phyloP scores from a whole-genome alignment of 1,140 invertebrate species.

The Elymnias hypermnestra region DNA sequence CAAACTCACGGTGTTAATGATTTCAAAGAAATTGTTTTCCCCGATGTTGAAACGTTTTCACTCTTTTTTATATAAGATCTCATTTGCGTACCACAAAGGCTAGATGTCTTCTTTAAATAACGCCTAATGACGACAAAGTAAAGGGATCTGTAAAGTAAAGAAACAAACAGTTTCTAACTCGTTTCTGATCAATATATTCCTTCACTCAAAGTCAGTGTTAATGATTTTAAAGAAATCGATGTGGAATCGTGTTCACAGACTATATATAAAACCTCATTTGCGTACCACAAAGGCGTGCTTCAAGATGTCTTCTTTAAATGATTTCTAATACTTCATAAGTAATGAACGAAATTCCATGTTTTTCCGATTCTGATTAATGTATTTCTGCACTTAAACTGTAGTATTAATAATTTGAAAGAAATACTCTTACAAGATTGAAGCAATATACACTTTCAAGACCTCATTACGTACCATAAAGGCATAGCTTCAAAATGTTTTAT shows the following conservation, averaged over 20 bases:
- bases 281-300: slow-evolving; percentile 29
- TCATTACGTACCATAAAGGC: too few relatives aligned
- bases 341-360: slow-evolving; percentile 43
- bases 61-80: slow-evolving; percentile 23
- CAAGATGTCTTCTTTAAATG: too few relatives aligned
- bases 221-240: slow-evolving; percentile 20
- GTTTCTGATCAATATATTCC: slow-evolving; percentile 43
- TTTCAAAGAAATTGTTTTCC: slow-evolving; percentile 15
- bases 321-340: too few relatives aligned
- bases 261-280: slow-evolving; percentile 24
- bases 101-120: too few relatives aligned
- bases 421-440: too few relatives aligned
- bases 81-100: slow-evolving; percentile 29
- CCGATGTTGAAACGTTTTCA: slow-evolving; percentile 13
- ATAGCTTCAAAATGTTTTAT: too few relatives aligned
- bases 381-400: slow-evolving; percentile 28
- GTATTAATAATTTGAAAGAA: slow-evolving; percentile 29
- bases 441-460: too few relatives aligned
- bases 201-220: slow-evolving; percentile 30
- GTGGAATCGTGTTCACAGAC: slow-evolving; percentile 17
- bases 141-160: too few relatives aligned
- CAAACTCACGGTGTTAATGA: slow-evolving; percentile 28
- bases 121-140: too few relatives aligned
- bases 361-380: slow-evolving; percentile 45
- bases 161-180: slow-evolving; percentile 45